phyloP scores from a whole-genome alignment of 2,797 vertebrate genomes.

The Enteromius paludinosus region DNA sequence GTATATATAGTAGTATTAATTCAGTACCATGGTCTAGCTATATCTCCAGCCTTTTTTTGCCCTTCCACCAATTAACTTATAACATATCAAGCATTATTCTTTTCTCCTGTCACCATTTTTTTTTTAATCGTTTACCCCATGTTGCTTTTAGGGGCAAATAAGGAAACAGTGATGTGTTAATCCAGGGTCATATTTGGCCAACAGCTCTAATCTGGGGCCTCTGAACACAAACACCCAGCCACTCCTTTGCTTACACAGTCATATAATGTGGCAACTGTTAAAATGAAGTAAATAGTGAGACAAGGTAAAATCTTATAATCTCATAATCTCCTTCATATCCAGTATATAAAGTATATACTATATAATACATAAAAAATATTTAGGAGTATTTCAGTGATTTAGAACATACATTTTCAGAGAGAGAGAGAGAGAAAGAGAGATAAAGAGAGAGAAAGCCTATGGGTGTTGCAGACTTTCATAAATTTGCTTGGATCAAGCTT shows the following conservation, averaged over 20 bases:
- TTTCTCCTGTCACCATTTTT: not conserved
- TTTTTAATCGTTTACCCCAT: not conserved
- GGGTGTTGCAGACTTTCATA: not conserved
- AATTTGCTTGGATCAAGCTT: too few relatives aligned
- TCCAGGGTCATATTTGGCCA: slow-evolving; percentile 41
- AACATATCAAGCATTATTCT: too few relatives aligned
- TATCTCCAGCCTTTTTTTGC: too few relatives aligned
- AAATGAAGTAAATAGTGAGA: not conserved
- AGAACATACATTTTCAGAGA: not conserved
- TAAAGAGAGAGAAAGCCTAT: too few relatives aligned
- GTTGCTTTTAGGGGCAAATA: slow-evolving; percentile 20
- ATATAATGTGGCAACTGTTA: not conserved
- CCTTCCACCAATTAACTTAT: too few relatives aligned
- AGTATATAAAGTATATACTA: too few relatives aligned
- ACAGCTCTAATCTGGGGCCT: slow-evolving; percentile 53
- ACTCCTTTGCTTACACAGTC: not conserved
- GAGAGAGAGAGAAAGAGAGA: not conserved
- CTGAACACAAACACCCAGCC: slow-evolving; percentile 11
- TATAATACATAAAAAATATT: not conserved
- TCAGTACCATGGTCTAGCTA: too few relatives aligned
- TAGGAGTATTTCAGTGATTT: not conserved
- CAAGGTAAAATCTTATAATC: not conserved
- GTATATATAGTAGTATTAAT: too few relatives aligned
- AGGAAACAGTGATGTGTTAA: slow-evolving; percentile 48
- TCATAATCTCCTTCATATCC: not conserved